phyloP scores from a whole-genome alignment of 2,113 vertebrate genomes.

The Larimichthys polyactis region DNA sequence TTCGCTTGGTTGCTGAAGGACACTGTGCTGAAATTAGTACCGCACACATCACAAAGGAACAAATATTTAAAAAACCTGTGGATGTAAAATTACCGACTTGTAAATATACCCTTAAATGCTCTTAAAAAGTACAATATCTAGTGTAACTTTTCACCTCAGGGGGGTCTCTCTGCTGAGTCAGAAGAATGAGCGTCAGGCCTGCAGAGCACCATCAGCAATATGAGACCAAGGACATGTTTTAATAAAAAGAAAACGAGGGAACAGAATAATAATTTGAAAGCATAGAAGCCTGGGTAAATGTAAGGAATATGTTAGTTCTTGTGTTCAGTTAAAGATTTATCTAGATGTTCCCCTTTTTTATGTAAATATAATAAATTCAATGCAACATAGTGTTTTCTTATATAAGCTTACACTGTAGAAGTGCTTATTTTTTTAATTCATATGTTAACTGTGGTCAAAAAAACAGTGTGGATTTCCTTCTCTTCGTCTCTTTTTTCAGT shows the following conservation, averaged over 20 bases:
- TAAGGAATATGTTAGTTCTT: slow-evolving; percentile 5
- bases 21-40: slow-evolving; percentile 4
- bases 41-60: slow-evolving; percentile 14
- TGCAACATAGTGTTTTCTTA: neutral
- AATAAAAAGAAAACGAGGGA: slow-evolving; percentile 57
- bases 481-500: neutral
- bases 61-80: slow-evolving; percentile 43
- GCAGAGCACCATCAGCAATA: slow-evolving; percentile 54
- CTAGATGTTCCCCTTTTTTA: neutral
- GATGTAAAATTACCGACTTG: slow-evolving; percentile 33
- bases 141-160: slow-evolving; percentile 39
- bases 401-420: neutral
- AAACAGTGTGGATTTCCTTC: neutral
- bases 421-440: neutral
- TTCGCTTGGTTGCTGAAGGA: slow-evolving; percentile 21
- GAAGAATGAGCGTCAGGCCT: slow-evolving; percentile 33
- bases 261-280: slow-evolving; percentile 57
- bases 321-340: slow-evolving; percentile 1
- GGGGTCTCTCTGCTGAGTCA: slow-evolving; percentile 56
- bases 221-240: slow-evolving; percentile 62
- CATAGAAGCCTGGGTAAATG: slow-evolving; percentile 12
- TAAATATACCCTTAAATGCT: slow-evolving; percentile 42
- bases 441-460: neutral
- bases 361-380: neutral
- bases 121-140: slow-evolving; percentile 44